Evolutionary conservation across 2,888 invertebrate species (phyloP).

Genomic region (Polietes domitor): DNA sequence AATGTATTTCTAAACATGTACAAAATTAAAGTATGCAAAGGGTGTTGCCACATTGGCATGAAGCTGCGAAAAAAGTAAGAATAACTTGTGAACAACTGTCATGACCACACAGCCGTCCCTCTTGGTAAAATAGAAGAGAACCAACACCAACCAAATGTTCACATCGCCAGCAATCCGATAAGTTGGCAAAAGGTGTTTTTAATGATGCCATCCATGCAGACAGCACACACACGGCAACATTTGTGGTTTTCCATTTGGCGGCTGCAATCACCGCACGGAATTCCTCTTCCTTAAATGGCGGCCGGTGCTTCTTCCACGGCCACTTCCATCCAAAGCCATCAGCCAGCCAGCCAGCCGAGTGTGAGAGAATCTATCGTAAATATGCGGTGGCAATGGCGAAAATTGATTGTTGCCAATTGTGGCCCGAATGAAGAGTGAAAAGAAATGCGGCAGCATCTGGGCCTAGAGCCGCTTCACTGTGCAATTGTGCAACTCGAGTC

Average conservation of each 20-base stretch:
- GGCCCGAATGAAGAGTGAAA: conserved; percentile 31
- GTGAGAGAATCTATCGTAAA: conserved; percentile 20
- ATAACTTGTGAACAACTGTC: background rate
- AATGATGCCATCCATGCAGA: conserved; percentile 19
- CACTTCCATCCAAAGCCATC: background rate
- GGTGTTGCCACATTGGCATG: background rate
- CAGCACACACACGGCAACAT: background rate
- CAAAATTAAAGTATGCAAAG: background rate
- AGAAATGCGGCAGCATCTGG: conserved; percentile 51
- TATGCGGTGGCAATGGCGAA: background rate
- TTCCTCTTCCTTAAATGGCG: conserved; percentile 62
- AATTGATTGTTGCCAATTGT: conserved; percentile 48
- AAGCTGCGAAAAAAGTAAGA: background rate
- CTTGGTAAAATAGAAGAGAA: background rate
- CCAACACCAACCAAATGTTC: too few species aligned
- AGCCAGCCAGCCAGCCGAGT: conserved; percentile 7
- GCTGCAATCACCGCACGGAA: conserved; percentile 46
- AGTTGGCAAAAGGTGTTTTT: conserved; percentile 46
- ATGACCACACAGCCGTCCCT: background rate
- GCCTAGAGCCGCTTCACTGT: conserved; percentile 8
- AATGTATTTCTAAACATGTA: conserved; percentile 29
- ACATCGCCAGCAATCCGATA: background rate
- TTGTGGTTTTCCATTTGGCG: conserved; percentile 39
- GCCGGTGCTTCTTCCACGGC: conserved; percentile 10
- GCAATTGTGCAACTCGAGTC: conserved; percentile 18